Evolutionary conservation across 92 coral and sea anemone genomes (phyloP).

Genomic region (Phymanthus crucifer): DNA sequence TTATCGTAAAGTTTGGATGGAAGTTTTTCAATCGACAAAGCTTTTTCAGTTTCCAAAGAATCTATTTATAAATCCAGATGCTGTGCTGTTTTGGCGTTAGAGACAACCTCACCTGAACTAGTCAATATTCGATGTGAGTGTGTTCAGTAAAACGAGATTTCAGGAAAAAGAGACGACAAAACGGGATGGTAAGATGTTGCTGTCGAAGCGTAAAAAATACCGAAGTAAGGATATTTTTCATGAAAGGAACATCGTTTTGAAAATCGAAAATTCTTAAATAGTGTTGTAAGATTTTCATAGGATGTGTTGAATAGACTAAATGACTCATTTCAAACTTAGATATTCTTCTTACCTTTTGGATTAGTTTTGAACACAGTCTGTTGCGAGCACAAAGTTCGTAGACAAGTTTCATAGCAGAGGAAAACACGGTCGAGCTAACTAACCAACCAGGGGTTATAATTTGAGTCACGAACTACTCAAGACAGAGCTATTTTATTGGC

Average conservation of each 20-base stretch:
- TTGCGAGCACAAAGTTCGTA: neutral
- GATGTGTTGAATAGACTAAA: neutral
- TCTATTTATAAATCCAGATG: neutral
- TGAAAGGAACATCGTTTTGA: neutral
- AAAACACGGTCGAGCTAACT: neutral
- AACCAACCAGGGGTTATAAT: neutral
- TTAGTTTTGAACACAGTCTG: neutral
- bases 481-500: neutral
- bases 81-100: neutral
- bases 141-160: neutral
- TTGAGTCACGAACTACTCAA: neutral
- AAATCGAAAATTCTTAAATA: neutral
- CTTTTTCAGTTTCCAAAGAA: neutral
- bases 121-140: neutral
- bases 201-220: too few relatives aligned
- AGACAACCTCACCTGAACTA: neutral
- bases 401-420: neutral
- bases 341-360: neutral
- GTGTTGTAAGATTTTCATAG: neutral
- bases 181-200: too few relatives aligned
- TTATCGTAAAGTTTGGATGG: neutral
- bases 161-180: neutral
- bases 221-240: too few relatives aligned
- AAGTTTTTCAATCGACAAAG: neutral
- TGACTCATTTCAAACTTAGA: neutral